Evolutionary conservation across 2,888 invertebrate species (phyloP).

Genomic region (Drosophila anceps): DNA sequence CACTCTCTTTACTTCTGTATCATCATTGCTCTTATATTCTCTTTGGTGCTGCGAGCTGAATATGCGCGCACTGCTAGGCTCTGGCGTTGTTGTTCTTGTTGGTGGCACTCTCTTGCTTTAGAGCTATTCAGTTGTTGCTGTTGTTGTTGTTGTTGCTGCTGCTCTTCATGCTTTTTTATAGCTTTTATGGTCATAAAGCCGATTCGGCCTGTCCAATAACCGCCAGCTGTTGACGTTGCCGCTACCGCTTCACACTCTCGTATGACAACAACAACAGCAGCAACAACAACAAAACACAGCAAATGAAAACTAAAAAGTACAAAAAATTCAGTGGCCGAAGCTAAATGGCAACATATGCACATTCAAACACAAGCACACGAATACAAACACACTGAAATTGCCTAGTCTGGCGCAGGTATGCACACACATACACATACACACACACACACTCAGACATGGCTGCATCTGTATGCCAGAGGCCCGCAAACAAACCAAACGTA

Average conservation of each 20-base stretch:
- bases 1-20: slow-evolving; percentile 13
- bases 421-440: slow-evolving; percentile 24
- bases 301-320: slow-evolving; percentile 32
- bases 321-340: slow-evolving; percentile 39
- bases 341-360: slow-evolving; percentile 72
- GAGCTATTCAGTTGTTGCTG: slow-evolving; percentile 42
- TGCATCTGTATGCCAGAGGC: slow-evolving; percentile 35
- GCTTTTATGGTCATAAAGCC: slow-evolving; percentile 77
- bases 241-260: slow-evolving; percentile 69
- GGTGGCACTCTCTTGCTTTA: slow-evolving; percentile 29
- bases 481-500: slow-evolving; percentile 67
- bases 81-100: slow-evolving; percentile 4
- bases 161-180: slow-evolving; percentile 75
- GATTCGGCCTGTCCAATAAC: slow-evolving; percentile 68
- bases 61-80: slow-evolving; percentile 9
- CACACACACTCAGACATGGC: not conserved
- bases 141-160: slow-evolving; percentile 36
- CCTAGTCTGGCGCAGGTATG: slow-evolving; percentile 55
- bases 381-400: slow-evolving; percentile 20
- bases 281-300: slow-evolving; percentile 33
- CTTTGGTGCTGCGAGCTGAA: slow-evolving; percentile 16
- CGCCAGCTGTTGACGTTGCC: slow-evolving; percentile 72
- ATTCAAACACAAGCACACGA: slow-evolving; percentile 27
- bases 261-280: slow-evolving; percentile 50
- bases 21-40: slow-evolving; percentile 36